phyloP scores from a whole-genome alignment of 2,113 vertebrate species.

The Meles meles region DNA sequence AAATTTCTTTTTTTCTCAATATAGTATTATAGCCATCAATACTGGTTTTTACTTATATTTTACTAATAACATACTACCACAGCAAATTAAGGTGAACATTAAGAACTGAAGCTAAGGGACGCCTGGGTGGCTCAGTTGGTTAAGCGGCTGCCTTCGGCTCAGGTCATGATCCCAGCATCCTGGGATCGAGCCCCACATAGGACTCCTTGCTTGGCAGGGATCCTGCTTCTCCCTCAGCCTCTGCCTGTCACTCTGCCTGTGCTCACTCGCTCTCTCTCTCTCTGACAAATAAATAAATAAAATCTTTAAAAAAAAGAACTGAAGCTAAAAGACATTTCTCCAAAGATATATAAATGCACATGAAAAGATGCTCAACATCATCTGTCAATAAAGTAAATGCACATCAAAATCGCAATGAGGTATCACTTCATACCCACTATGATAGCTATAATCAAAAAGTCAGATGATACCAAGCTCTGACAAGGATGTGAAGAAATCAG shows the following conservation, averaged over 20 bases:
- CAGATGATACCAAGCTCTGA: background rate
- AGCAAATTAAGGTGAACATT: constrained; percentile 2
- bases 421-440: background rate
- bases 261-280: no score
- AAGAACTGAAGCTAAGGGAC: background rate
- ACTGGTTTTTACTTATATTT: background rate
- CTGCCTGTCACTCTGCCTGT: no score
- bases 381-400: background rate
- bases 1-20: background rate
- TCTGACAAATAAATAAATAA: no score
- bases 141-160: no score
- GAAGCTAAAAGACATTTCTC: background rate
- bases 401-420: background rate
- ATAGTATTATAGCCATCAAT: background rate
- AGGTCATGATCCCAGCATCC: no score
- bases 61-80: background rate
- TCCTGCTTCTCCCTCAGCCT: no score
- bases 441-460: background rate
- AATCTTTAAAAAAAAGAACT: no score
- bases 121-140: no score
- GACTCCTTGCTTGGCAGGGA: no score
- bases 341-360: background rate
- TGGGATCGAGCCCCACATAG: no score
- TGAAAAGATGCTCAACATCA: background rate
- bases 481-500: background rate